Base-by-base conservation (phyloP, 1,140 invertebrate species). In the Euwallacea similis region DNA sequence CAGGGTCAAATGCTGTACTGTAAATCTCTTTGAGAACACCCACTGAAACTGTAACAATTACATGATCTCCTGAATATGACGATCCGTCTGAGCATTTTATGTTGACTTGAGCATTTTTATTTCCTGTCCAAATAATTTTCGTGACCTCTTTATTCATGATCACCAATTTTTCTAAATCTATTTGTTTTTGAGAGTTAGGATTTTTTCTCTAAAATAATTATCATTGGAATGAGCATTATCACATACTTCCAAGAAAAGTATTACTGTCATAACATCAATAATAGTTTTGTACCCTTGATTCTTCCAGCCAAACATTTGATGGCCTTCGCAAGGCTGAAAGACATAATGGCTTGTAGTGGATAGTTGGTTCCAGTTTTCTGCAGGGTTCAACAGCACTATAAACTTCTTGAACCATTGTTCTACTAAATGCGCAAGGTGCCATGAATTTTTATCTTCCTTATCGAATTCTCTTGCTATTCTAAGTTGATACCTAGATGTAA, bases 1-100 rank as follows among this genome's bases (percentile, higher is more conserved):
- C 72, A 1, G 89, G 90, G n/a, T 79, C 81, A 77, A 92, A 92
- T 6, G 91, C 74, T 33, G 80, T 73, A 4, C 74, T 66, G 75
- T 88, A 82, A 73, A 83, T 83, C 59, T 88, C 85, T 80, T 91
- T 91, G 2, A 93, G 77, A 8, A 91, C 89, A 7, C 88, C 90
- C 43, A 93, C 69, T 0, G 90, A 88, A 0, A 88, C 80, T 1
- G 90, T 91, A 8, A 89, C 83, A 59, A 93, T 88, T 0, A 90
- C 86, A 79, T 89, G 87, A 76, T 89, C 87, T 7, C 88, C 86
- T 2, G 79, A 76, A 72, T 87, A 86, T 2, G 81, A 59, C 61
- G 85, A 83, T 1, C 87, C 88, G 74, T 90, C 88, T 58, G 81
- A 82, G 74, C 74, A 76, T 11, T 66, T 11, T 21, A 78, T 69